Conservation (phyloP, 2,113 vertebrate genomes). For the Carassius carassius region DNA sequence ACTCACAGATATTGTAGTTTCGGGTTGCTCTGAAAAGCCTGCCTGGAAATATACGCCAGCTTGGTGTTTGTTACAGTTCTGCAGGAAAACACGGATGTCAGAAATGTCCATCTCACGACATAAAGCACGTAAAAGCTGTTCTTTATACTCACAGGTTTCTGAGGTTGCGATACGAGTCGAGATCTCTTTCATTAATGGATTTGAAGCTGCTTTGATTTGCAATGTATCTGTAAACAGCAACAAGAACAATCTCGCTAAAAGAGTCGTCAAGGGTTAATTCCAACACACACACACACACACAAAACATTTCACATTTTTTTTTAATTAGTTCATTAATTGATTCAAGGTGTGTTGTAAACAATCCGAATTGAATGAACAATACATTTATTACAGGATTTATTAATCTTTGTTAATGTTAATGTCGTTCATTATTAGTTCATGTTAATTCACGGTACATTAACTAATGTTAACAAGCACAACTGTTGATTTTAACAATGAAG, state of each 20-base stretch:
- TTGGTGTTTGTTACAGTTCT: constrained; percentile 94
- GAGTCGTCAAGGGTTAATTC: not conserved
- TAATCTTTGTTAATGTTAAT: no score
- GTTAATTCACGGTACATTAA: no score
- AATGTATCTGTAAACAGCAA: constrained; percentile 83
- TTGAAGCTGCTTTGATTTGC: constrained; percentile 89
- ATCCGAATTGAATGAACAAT: not conserved
- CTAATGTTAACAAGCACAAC: no score
- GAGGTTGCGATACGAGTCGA: constrained; percentile 89
- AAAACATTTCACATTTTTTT: not conserved
- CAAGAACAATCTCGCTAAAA: constrained; percentile 46
- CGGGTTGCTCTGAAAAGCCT: constrained; percentile 88
- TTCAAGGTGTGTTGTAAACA: no score
- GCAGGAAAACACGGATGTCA: constrained; percentile 17
- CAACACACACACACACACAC: not conserved
- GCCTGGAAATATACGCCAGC: constrained; percentile 86
- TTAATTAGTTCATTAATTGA: not conserved
- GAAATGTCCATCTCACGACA: not conserved
- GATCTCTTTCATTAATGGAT: constrained; percentile 91
- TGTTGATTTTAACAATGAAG: no score
- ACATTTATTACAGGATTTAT: no score
- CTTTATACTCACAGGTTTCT: constrained; percentile 90
- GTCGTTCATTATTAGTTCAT: no score
- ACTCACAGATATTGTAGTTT: constrained; percentile 96
- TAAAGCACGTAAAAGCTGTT: not conserved